Percentiles rank a stretch among this genome's conserved stretches.
Evolutionary conservation across 2,113 vertebrate genomes (phyloP).

Genomic region (Ochotona princeps): DNA sequence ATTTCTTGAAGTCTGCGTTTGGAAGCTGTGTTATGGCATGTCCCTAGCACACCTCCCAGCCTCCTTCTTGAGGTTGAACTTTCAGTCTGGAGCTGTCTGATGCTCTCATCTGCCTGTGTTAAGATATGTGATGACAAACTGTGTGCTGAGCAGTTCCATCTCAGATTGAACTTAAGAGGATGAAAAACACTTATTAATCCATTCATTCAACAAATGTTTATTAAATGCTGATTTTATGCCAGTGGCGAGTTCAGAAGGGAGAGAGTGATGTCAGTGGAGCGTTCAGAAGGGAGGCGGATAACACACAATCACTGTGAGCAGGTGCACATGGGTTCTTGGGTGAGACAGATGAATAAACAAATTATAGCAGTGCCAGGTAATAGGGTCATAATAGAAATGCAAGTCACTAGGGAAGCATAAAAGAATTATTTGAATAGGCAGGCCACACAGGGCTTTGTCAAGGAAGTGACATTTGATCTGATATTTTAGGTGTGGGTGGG

Average conservation of each 20-base stretch:
- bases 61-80: not conserved
- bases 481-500: not conserved
- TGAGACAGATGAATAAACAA: not conserved
- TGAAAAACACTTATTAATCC: not conserved
- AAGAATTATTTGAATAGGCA: not conserved
- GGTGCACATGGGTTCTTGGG: not conserved
- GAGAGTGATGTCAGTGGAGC: not conserved
- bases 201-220: not conserved
- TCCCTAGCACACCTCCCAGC: accelerated
- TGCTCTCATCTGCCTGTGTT: not conserved
- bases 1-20: not conserved
- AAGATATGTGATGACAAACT: not conserved
- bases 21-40: not conserved
- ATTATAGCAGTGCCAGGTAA: not conserved
- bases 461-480: not conserved
- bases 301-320: not conserved
- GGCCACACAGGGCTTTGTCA: not conserved
- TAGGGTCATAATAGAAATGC: not conserved
- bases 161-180: not conserved
- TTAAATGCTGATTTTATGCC: not conserved
- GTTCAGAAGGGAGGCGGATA: not conserved
- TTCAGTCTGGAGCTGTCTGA: not conserved
- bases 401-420: not conserved
- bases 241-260: not conserved
- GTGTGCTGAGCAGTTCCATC: not conserved